These are phyloP conservation scores for Trogon surrucura DNA, from an alignment of 2,113 vertebrate genomes.

Conservation along the genomic window DNA sequence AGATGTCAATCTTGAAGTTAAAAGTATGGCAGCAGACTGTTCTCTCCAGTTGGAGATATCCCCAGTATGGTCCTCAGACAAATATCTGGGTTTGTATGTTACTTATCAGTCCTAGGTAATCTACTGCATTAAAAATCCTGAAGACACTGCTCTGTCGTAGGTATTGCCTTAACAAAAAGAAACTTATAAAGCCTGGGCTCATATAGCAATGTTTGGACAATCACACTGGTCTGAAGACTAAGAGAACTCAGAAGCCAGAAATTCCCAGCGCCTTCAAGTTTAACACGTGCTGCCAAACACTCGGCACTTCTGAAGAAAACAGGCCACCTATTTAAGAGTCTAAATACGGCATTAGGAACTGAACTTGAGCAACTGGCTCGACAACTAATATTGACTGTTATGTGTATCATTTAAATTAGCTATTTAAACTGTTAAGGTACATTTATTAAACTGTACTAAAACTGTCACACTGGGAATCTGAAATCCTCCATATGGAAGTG, in stretches of 20 bases:
- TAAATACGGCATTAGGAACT: background rate
- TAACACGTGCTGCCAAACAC: background rate
- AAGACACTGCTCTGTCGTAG: background rate
- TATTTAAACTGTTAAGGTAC: background rate
- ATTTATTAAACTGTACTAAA: background rate
- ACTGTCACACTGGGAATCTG: background rate
- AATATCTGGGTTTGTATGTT: background rate
- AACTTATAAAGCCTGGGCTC: background rate
- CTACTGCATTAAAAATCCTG: background rate
- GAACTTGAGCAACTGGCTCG: background rate
- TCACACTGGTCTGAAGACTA: background rate
- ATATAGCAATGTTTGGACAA: background rate
- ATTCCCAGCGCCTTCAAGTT: background rate
- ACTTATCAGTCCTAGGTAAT: background rate
- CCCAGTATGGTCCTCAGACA: background rate
- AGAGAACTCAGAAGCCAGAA: background rate
- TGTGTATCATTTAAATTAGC: background rate
- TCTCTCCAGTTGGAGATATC: background rate
- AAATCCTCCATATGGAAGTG: background rate
- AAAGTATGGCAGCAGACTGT: fast-evolving
- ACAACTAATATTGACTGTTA: background rate
- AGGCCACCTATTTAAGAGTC: background rate
- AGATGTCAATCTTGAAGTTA: background rate
- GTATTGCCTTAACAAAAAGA: background rate
- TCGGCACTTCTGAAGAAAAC: background rate